Conservation (phyloP, 1,140 invertebrate genomes). For the Bathynomus jamesi region DNA sequence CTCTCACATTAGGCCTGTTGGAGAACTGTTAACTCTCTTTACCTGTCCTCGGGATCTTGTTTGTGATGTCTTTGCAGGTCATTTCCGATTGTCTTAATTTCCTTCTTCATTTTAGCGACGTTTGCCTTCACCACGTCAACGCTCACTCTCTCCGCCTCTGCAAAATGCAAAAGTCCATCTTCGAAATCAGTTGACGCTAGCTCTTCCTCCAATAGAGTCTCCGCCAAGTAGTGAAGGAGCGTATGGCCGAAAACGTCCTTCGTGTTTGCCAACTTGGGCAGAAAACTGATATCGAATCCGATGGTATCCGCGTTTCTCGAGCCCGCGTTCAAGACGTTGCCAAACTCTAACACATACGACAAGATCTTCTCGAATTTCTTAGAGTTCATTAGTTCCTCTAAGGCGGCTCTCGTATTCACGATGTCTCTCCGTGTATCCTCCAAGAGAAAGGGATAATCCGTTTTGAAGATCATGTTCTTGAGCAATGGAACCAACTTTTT, state of each 20-base stretch:
- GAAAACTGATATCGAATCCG: constrained; percentile 92
- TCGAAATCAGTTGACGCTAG: constrained; percentile 52
- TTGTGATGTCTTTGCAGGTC: constrained; percentile 33
- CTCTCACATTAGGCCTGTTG: too few relatives aligned
- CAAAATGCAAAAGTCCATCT: constrained; percentile 33
- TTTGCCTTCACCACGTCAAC: constrained; percentile 31
- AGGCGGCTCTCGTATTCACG: constrained; percentile 87
- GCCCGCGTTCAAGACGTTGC: constrained; percentile 92
- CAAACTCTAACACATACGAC: constrained; percentile 79
- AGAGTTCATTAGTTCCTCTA: constrained; percentile 85
- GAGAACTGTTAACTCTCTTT: too few relatives aligned
- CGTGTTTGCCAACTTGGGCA: constrained; percentile 85
- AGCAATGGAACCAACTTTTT: constrained; percentile 80
- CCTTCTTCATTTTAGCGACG: constrained; percentile 36
- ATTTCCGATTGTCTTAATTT: constrained; percentile 35
- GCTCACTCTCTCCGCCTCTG: constrained; percentile 29
- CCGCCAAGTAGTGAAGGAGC: constrained; percentile 83
- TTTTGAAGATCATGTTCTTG: constrained; percentile 82
- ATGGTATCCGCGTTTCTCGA: constrained; percentile 86
- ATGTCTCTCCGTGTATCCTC: constrained; percentile 58
- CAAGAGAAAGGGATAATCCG: constrained; percentile 23
- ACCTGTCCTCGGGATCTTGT: constrained; percentile 34
- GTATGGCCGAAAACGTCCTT: constrained; percentile 93
- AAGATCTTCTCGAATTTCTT: constrained; percentile 83
- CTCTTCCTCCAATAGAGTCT: constrained; percentile 79